Evolutionary conservation across 2,888 invertebrate species (phyloP).

Genomic region (Ypsolopha sequella): DNA sequence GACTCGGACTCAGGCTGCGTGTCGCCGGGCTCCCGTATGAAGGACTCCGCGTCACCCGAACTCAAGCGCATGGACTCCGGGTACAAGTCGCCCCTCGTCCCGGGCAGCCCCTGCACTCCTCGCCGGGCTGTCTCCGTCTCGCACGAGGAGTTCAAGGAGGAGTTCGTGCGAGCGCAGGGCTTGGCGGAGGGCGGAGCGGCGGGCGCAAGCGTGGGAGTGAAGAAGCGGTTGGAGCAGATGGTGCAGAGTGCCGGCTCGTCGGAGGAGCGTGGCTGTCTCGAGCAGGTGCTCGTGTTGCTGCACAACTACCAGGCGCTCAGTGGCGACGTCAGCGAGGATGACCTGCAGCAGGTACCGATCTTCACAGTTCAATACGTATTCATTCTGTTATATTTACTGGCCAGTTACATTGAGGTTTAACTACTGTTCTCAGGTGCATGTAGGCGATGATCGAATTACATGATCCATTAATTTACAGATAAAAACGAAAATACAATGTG

Average conservation of each 20-base stretch:
- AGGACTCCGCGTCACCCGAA: conserved; percentile 65
- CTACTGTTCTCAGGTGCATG: not conserved
- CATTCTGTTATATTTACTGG: not conserved
- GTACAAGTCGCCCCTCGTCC: conserved; percentile 59
- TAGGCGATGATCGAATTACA: not conserved
- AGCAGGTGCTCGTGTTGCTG: conserved; percentile 72
- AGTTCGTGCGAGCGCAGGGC: conserved; percentile 62
- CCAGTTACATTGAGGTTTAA: not conserved
- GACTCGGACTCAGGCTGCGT: conserved; percentile 68
- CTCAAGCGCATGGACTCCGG: conserved; percentile 68
- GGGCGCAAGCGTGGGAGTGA: conserved; percentile 35
- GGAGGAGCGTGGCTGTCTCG: conserved; percentile 73
- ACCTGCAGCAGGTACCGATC: conserved; percentile 51
- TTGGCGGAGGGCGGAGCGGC: conserved; percentile 58
- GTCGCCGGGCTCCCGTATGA: conserved; percentile 64
- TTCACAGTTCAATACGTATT: too few species aligned
- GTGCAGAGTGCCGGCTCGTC: conserved; percentile 60
- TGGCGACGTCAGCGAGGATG: conserved; percentile 68
- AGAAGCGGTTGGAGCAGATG: conserved; percentile 64
- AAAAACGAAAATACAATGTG: conserved; percentile 56
- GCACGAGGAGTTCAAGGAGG: conserved; percentile 61
- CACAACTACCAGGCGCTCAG: conserved; percentile 72
- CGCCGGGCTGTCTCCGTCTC: conserved; percentile 43
- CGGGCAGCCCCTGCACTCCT: conserved; percentile 56
- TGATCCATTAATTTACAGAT: conserved; percentile 27